Conservation (phyloP, 37 sponge, comb jelly and placozoan genomes). For the Amphimedon queenslandica region DNA sequence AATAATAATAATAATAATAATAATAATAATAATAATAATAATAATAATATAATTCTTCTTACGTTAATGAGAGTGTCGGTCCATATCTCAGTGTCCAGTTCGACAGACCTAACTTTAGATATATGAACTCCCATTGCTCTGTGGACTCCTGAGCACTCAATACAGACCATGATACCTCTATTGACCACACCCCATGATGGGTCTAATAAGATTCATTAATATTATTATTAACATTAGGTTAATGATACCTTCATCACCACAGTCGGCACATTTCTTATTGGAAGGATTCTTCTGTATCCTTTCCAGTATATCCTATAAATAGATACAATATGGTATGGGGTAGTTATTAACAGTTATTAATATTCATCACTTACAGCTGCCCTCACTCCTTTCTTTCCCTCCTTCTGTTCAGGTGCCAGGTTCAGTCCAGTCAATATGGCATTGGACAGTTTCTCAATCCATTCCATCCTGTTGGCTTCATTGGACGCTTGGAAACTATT, state of each 20-base stretch:
- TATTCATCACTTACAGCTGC: background rate
- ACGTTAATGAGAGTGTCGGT: slow-evolving; percentile 62
- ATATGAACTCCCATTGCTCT: slow-evolving; percentile 77
- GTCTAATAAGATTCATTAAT: slow-evolving; percentile 28
- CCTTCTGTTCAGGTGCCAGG: slow-evolving; percentile 17
- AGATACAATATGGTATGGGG: background rate
- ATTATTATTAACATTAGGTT: background rate
- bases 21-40: too few relatives aligned
- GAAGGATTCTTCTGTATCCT: slow-evolving; percentile 61
- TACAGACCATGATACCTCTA: slow-evolving; percentile 81
- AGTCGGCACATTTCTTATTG: slow-evolving; percentile 88
- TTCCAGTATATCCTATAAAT: slow-evolving; percentile 48
- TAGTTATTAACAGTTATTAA: background rate
- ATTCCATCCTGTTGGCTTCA: slow-evolving; percentile 59
- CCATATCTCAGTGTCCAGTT: slow-evolving; percentile 81
- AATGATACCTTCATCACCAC: slow-evolving; percentile 27
- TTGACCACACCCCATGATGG: slow-evolving; percentile 88
- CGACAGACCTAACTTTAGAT: slow-evolving; percentile 86
- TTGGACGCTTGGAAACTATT: slow-evolving; percentile 55
- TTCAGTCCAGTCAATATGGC: slow-evolving; percentile 72
- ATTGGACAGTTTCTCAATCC: slow-evolving; percentile 60
- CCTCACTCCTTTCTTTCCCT: slow-evolving; percentile 6
- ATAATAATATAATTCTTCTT: background rate
- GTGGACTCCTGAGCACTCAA: slow-evolving; percentile 82
- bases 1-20: too few relatives aligned